Evolutionary conservation across 2,797 vertebrate genomes (phyloP).

Genomic region (Hypotaenidia philippensis): DNA sequence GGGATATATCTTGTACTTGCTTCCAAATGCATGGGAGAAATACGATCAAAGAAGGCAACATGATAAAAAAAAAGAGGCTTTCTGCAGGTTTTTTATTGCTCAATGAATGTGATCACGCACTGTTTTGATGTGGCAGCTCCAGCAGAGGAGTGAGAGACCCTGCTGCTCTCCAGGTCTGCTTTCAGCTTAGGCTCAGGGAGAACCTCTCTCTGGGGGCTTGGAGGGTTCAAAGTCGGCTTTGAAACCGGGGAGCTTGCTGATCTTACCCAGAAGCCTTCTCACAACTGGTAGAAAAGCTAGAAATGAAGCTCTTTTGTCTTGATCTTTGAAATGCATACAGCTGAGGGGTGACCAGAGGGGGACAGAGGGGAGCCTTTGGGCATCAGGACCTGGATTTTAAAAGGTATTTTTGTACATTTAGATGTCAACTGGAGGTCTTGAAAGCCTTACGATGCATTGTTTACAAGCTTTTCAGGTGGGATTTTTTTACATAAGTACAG

Average conservation of each 20-base stretch:
- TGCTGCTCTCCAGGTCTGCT: background rate
- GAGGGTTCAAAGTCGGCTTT: background rate
- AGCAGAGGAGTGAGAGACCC: background rate
- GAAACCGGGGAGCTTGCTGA: background rate
- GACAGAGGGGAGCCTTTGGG: background rate
- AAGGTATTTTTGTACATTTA: background rate
- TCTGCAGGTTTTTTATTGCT: background rate
- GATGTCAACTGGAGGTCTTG: background rate
- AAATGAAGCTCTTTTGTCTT: background rate
- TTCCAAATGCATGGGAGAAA: background rate
- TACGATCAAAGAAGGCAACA: background rate
- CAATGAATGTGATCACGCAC: background rate
- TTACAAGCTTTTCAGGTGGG: background rate
- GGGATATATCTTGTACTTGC: background rate
- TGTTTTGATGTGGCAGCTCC: background rate
- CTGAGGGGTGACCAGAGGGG: background rate
- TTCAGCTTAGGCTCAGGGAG: background rate
- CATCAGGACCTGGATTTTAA: background rate
- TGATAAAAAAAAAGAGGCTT: background rate
- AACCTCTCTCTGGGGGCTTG: fast-evolving
- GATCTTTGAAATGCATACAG: background rate
- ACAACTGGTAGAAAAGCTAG: background rate
- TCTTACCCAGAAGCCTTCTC: background rate
- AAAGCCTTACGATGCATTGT: background rate
- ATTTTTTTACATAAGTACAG: background rate